Base-by-base conservation (phyloP, 2,113 vertebrate species). In the Laticauda colubrina region DNA sequence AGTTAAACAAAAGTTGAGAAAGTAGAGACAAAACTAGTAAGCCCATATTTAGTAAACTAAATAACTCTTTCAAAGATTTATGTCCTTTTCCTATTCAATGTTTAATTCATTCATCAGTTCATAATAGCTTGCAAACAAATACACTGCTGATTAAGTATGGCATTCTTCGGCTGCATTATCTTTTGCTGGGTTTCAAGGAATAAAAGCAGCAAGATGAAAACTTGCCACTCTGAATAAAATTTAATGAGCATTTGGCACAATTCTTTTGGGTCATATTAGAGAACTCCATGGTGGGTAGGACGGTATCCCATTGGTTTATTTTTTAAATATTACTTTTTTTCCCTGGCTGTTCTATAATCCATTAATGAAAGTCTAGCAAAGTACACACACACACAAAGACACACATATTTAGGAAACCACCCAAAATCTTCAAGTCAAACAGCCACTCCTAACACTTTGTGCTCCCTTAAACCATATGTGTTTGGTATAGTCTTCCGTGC, bases 11-110 rank as follows among this genome's bases (percentile, higher is more conserved):
- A 81, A 95, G 21, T 64, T 93, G 61, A 92, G 95, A 96, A 92
- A 93, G 91, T 94, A 85, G 0, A 93, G 88, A 96, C 95, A 96
- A 97, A 96, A 92, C 93, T 92, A 64, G 91, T 93, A 96, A 95
- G 88, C 94, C 92, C 21, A 85, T 55, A 1, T 94, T 87, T 96
- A 91, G 81, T 94, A 90, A 96, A 93, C 39, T 0, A 0, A 85
- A 87, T 91, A 94, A 87, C 89, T 34, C 26, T 93, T 94, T 43
- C 69, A 94, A 91, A 86, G 91, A 91, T 95, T 69, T 90, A 92
- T 92, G 89, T 59, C 92, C 91, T 55, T 87, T 96, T 96, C 94
- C 95, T 69, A 39, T 89, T 56, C 88, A 91, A 29, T 94, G 12
- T 90, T 94, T 95, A 90, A 94, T 0, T 89, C 54, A 21, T 56